These are phyloP conservation scores for Agrochola lychnidis DNA, from an alignment of 2,888 invertebrate genomes.

Conservation along the genomic window DNA sequence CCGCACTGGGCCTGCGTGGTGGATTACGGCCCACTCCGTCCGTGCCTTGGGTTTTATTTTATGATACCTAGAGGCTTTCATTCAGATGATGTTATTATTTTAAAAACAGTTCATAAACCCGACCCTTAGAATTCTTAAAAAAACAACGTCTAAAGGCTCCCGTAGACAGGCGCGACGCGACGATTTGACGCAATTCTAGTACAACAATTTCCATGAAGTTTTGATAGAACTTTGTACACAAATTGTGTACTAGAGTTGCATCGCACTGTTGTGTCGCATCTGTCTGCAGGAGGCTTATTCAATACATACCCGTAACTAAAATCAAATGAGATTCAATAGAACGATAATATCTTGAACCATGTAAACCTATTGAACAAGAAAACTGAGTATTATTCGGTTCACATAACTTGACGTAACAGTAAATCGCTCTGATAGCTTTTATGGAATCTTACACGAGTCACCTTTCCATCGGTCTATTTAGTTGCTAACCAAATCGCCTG, in stretches of 20 bases:
- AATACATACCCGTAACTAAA: neutral
- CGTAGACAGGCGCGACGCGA: too few relatives aligned
- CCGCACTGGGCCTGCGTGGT: too few relatives aligned
- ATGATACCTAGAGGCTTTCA: neutral
- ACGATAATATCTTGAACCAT: neutral
- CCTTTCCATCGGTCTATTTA: neutral
- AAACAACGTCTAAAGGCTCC: neutral
- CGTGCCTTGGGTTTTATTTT: neutral
- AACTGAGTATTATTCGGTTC: slow-evolving; percentile 11
- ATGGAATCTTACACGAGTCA: neutral
- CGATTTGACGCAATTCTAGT: too few relatives aligned
- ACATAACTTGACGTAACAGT: neutral
- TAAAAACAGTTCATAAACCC: too few relatives aligned
- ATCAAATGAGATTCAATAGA: neutral
- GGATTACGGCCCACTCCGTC: too few relatives aligned
- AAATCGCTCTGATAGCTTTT: slow-evolving; percentile 6
- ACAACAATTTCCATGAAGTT: too few relatives aligned
- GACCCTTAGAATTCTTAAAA: neutral
- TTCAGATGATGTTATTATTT: neutral
- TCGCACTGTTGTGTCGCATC: too few relatives aligned
- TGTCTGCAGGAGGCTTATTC: too few relatives aligned
- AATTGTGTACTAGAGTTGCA: too few relatives aligned
- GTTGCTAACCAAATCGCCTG: neutral
- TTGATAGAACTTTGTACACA: too few relatives aligned
- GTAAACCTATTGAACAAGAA: neutral